These are phyloP conservation scores for Poecile montanus DNA, from an alignment of 2,797 vertebrate species.

Conservation along the genomic window DNA sequence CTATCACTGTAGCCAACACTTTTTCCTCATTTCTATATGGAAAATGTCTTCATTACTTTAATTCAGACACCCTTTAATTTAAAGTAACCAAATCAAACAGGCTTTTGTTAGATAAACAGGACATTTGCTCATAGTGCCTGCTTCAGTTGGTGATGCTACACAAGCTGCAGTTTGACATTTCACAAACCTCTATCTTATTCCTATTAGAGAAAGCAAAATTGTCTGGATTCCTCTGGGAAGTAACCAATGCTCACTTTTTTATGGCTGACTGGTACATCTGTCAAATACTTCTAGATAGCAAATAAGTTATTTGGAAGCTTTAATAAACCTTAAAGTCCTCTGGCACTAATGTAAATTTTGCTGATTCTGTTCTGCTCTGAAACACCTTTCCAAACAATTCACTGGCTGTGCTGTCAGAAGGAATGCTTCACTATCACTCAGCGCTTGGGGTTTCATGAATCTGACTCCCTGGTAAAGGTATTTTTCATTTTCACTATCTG, in stretches of 20 bases:
- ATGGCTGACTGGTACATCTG: slow-evolving; percentile 62
- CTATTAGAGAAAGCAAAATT: slow-evolving; percentile 71
- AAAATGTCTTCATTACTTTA: not conserved
- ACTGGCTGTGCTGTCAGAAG: not conserved
- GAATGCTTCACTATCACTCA: not conserved
- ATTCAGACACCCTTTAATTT: not conserved
- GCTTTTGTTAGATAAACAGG: slow-evolving; percentile 41
- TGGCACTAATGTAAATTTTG: slow-evolving; percentile 23
- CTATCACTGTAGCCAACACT: not conserved
- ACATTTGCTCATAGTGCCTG: not conserved
- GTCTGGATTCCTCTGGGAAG: slow-evolving; percentile 69
- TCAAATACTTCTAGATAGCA: slow-evolving; percentile 52
- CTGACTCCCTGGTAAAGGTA: not conserved
- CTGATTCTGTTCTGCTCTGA: slow-evolving; percentile 3
- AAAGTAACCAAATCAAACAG: slow-evolving; percentile 35
- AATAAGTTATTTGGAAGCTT: slow-evolving; percentile 67
- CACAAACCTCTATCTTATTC: slow-evolving; percentile 50
- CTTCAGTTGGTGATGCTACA: not conserved
- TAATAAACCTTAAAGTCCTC: slow-evolving; percentile 60
- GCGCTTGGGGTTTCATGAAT: not conserved
- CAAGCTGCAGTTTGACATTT: slow-evolving; percentile 67
- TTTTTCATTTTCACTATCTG: not conserved
- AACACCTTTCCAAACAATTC: not conserved
- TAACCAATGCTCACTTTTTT: slow-evolving; percentile 44
- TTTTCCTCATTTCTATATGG: not conserved